A percentile compares a stretch with the other conserved stretches of the same genome.
These are phyloP conservation scores for Atethmia centrago DNA, from an alignment of 2,888 invertebrate species.

Conservation along the genomic window DNA sequence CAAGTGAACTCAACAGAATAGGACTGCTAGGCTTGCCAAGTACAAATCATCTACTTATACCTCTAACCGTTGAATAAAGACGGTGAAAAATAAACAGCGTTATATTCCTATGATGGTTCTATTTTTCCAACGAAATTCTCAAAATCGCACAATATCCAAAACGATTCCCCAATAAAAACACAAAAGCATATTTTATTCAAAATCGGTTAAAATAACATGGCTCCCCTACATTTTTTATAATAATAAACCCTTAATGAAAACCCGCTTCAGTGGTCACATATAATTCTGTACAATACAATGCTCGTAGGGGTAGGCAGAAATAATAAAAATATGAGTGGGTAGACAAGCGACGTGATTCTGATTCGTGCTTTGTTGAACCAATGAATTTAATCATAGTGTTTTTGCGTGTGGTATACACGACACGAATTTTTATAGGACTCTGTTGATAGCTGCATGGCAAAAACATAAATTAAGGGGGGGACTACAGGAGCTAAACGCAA, in stretches of 20 bases:
- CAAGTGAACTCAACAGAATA: neutral
- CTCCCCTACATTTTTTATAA: conserved; percentile 61
- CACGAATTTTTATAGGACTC: neutral
- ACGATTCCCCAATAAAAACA: conserved; percentile 9
- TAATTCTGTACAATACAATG: conserved; percentile 55
- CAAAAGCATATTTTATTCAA: conserved; percentile 10
- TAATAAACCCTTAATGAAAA: conserved; percentile 63
- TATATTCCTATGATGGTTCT: neutral
- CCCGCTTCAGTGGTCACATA: conserved; percentile 59
- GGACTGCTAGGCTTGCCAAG: neutral
- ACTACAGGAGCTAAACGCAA: too few relatives aligned
- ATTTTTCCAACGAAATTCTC: neutral
- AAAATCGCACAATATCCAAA: neutral
- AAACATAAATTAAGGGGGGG: too few relatives aligned
- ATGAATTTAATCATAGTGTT: conserved; percentile 51
- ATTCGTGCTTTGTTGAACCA: conserved; percentile 49
- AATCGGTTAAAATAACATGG: conserved; percentile 33
- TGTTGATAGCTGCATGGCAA: neutral
- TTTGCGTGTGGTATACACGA: conserved; percentile 15
- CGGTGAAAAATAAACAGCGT: neutral
- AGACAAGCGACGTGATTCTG: conserved; percentile 57
- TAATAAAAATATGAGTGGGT: conserved; percentile 60
- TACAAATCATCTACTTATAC: neutral
- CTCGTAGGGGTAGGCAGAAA: conserved; percentile 45
- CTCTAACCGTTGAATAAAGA: neutral